A percentile compares a stretch with the other conserved stretches of the same genome.
phyloP scores from a whole-genome alignment of 2,797 vertebrate species.

The Rhadinocentrus ornatus region DNA sequence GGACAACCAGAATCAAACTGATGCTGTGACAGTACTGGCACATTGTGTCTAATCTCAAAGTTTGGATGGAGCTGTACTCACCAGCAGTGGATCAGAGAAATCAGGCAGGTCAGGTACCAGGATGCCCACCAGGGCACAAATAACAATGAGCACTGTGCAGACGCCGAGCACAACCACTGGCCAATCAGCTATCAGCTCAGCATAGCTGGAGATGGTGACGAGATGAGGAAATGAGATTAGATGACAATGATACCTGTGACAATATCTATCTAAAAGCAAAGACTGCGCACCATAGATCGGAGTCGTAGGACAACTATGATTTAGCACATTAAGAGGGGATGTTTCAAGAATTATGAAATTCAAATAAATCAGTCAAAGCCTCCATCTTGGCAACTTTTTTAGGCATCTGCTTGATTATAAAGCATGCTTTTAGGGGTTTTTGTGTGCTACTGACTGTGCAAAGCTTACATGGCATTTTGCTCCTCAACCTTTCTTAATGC shows the following conservation, averaged over 20 bases:
- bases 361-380: neutral
- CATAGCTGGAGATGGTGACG: conserved; percentile 86
- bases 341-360: neutral
- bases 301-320: neutral
- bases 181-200: conserved; percentile 97
- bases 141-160: conserved; percentile 94
- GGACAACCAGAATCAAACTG: neutral
- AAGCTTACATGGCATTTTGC: neutral
- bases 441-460: neutral
- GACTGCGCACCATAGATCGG: neutral
- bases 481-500: conserved; percentile 1
- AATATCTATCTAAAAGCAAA: neutral
- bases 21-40: neutral
- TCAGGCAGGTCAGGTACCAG: conserved; percentile 96
- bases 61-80: conserved; percentile 73
- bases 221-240: conserved; percentile 2
- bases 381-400: neutral
- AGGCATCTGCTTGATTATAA: neutral
- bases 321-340: neutral
- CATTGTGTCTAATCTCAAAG: neutral
- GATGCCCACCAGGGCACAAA: conserved; percentile 93
- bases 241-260: neutral
- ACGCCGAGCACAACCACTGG: conserved; percentile 96
- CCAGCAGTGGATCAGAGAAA: conserved; percentile 96
- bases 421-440: neutral